Evolutionary conservation across 1,140 invertebrate species (phyloP), one percentile per base, ranked within the genome.

Genomic region (Hormaphis cornu): DNA sequence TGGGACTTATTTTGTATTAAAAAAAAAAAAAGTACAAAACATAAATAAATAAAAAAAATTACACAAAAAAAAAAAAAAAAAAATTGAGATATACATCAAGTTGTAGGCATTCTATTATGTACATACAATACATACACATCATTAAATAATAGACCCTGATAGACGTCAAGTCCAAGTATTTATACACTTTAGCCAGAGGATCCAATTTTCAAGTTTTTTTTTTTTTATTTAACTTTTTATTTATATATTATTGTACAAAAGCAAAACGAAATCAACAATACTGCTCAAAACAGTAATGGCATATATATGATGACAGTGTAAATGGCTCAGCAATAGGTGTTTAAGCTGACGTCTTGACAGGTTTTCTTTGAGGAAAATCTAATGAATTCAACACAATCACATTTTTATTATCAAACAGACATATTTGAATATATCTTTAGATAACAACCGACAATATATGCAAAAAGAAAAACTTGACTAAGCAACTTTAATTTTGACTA

Each of bases 1-100:
- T 66, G 61, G n/a, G 61, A 66, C 61, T 66, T 66, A 66, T 66
- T 66, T 66, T 66, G 61, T 66, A 66, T 66, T 66, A 66, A 66
- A 66, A 58, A 44, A n/a, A n/a, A n/a, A 50, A 63, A 66, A 66
- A 66, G 61, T 66, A 66, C 61, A 66, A 66, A 66, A 66, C 33
- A 66, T 66, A 66, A 66, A 66, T 66, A 66, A 66, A 66, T 66
- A 48, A 66, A 66, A 66, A 58, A 66, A 66, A 66, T 66, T 66
- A 66, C 61, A 66, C 61, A 66, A 66, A 66, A 66, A 66, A 66
- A 54, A 66, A 66, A 66, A 66, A 54, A 33, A 56, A 58, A 58
- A 66, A 66, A 66, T 33, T 48, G 42, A 66, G 61, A 66, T 66
- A 66, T 48, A 66, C 61, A 66, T 66, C 42, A 48, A 66, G 44